Conservation (phyloP, 2,113 vertebrate species). For the Microtus montanus region DNA sequence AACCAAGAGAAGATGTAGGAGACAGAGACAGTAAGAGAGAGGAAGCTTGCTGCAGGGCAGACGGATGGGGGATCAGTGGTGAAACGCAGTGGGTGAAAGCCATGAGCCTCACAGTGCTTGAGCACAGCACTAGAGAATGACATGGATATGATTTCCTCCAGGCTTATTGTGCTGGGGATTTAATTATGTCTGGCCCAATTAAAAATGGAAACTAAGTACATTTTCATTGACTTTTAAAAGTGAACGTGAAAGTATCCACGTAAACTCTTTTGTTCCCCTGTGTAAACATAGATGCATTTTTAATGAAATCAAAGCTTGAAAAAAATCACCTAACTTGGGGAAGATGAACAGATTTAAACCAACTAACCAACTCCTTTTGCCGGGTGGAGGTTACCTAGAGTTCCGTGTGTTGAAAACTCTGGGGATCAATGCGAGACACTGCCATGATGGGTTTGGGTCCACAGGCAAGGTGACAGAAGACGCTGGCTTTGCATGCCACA, state of each 20-base stretch:
- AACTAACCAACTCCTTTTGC: neutral
- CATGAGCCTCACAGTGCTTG: neutral
- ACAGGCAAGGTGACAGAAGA: neutral
- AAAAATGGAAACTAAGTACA: neutral
- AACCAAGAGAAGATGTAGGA: neutral
- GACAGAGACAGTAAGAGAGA: neutral
- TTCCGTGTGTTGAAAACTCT: neutral
- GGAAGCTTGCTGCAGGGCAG: neutral
- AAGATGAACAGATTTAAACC: neutral
- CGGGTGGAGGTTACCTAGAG: neutral
- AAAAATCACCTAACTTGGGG: slow-evolving; percentile 5
- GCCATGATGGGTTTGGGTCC: neutral
- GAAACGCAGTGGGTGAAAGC: neutral
- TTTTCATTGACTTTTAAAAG: slow-evolving; percentile 11
- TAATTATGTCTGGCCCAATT: slow-evolving; percentile 27
- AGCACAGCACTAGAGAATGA: neutral
- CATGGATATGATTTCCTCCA: neutral
- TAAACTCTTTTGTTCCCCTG: neutral
- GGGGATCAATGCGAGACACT: neutral
- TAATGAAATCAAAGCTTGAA: neutral
- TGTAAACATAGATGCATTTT: neutral
- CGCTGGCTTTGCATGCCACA: accelerated
- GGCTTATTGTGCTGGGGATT: neutral
- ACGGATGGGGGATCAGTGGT: neutral
- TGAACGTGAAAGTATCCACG: neutral